Base-by-base conservation (phyloP, 2,113 vertebrate genomes). In the Gavialis gangeticus region DNA sequence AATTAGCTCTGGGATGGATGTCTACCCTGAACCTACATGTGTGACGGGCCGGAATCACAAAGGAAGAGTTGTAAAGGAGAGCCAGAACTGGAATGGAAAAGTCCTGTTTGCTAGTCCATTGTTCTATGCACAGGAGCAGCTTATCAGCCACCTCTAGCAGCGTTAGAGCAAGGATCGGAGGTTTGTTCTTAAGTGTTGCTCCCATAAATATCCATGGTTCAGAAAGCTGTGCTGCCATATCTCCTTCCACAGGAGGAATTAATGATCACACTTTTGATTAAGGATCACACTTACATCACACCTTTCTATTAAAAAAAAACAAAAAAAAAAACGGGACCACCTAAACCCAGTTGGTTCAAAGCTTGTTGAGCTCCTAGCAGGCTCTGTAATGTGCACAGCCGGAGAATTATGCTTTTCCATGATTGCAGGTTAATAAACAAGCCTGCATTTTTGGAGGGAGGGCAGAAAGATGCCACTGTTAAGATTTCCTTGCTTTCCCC, bases 271-370 rank as follows among this genome's bases (percentile, higher is more conserved):
- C 89, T 88, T 95, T 96, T 94, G 92, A 37, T 37, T 37, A 37
- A 37, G 37, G 37, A 37, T 37, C 37, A 30, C n/a, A 10, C 11
- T 69, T 96, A 27, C 96, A 96, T 96, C 96, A 88, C 96, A 96
- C 94, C 96, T 97, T 94, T 97, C 96, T 97, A 95, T 96, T 34
- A 4, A 34, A 96, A 96, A 97, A 96, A 97, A 95, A 95, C 95
- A 96, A 95, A 83, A 4, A 89, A 96, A 95, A 83, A 4, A 89
- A 96, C 94, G 94, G 87, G 95, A 90, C 9, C 18, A 69, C 18
- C 17, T 34, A 69, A 30, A 30, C 46, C 46, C 46, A 46, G 17
- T 30, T 96, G 95, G 96, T 96, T 97, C 93, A 82, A 94, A 96
- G 95, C 96, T 95, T 95, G 92, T 95, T 96, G 95, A 88, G 94